Base-by-base conservation (phyloP, 2,888 invertebrate genomes). In the Trichogramma dendrolimi region DNA sequence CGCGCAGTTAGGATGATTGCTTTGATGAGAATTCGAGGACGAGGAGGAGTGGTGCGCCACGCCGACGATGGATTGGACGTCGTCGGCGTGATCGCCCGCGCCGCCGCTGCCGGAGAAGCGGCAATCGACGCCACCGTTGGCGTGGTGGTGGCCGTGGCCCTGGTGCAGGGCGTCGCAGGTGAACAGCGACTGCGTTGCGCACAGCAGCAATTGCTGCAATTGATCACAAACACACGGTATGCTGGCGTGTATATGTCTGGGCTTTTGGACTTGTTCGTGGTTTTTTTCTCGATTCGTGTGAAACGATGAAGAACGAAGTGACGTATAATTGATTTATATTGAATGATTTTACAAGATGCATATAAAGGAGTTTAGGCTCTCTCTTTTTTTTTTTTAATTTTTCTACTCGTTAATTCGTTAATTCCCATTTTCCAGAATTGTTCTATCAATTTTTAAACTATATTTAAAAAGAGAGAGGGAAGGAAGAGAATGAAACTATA, bases 121-220 rank as follows among this genome's bases (percentile, higher is more conserved):
- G 27, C 27, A 27, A 2, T 83, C 83, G 80, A 82, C 81, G 80
- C 82, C 83, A 80, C 82, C 83, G 58, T 85, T 84, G 80, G 87
- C 84, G 78, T 86, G 87, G 74, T 89, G 90, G 75, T 85, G 83
- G 73, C 84, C 83, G 84, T 82, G 82, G 66, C 84, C 83, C 73
- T 79, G 79, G 75, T 59, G 49, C 40, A n/a, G 6, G 14, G 76
- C 76, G 78, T 96, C 96, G 86, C 96, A 96, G 82, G 96, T 90
- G 87, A 96, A 96, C 85, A 96, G 89, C 84, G 95, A 95, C 86
- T 96, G 95, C 80, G 95, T 95, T 81, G 96, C 96, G 86, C 95
- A 96, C 85, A 96, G 90, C 81, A 96, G 91, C 82, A 96, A 89
- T 88, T 95, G 94, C 94, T 95, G 92, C 85, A 92, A 90, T 67